phyloP scores from a whole-genome alignment of 2,113 vertebrate genomes.

The Delphinapterus leucas region DNA sequence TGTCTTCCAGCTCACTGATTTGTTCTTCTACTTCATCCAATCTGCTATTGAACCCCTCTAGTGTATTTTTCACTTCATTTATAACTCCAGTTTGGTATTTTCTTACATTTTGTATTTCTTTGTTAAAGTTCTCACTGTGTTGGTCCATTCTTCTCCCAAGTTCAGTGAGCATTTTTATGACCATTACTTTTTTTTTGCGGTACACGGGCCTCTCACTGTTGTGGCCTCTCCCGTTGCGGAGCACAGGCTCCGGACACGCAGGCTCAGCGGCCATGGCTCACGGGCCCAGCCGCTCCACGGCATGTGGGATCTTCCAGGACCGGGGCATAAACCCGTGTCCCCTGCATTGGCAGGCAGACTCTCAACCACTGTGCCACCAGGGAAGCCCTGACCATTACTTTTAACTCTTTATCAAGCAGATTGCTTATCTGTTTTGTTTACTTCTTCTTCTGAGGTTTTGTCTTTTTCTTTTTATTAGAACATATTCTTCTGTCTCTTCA shows the following conservation, averaged over 20 bases:
- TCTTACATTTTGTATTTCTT: neutral
- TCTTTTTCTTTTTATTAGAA: neutral
- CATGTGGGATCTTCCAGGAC: too few relatives aligned
- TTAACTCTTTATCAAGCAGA: neutral
- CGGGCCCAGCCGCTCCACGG: too few relatives aligned
- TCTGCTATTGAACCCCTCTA: neutral
- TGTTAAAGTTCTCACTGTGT: neutral
- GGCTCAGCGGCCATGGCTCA: too few relatives aligned
- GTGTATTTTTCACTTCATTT: neutral
- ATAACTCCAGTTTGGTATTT: neutral
- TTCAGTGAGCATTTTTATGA: neutral
- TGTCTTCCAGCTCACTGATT: neutral
- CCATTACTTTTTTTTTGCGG: neutral
- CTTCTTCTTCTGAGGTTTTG: neutral
- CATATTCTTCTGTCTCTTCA: neutral
- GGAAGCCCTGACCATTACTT: neutral
- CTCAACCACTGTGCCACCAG: too few relatives aligned
- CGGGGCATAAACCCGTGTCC: too few relatives aligned
- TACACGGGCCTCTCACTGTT: too few relatives aligned
- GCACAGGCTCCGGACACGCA: too few relatives aligned
- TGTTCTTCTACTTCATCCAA: neutral
- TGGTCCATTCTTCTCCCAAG: neutral
- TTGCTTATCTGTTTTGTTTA: neutral
- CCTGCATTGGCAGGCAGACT: too few relatives aligned
- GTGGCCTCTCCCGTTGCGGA: too few relatives aligned